Percentiles rank a stretch among this genome's conserved stretches.
These are phyloP conservation scores for Galago senegalensis DNA, from an alignment of 2,797 vertebrate species.

Conservation along the genomic window DNA sequence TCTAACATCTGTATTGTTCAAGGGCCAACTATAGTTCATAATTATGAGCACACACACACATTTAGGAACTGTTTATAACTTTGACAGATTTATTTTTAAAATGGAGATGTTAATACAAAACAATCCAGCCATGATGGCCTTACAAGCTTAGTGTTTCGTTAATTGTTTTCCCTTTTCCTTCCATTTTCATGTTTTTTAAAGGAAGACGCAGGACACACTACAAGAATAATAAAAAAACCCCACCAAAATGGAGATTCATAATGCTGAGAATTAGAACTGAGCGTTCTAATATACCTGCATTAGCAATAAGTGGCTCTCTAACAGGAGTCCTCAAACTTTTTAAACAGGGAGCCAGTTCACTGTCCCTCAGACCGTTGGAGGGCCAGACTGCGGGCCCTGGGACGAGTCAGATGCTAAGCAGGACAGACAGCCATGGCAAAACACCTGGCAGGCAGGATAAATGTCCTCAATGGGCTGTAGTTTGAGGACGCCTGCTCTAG, in stretches of 20 bases:
- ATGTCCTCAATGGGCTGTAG: too few relatives aligned
- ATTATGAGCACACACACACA: background rate
- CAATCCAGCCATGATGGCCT: background rate
- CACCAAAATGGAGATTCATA: background rate
- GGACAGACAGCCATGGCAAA: too few relatives aligned
- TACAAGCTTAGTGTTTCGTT: constrained; percentile 7
- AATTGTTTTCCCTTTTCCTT: background rate
- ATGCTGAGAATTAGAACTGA: background rate
- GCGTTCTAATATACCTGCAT: background rate
- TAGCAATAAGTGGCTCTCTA: background rate
- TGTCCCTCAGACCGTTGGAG: too few relatives aligned
- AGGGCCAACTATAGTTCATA: background rate
- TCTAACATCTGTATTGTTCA: background rate
- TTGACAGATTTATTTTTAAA: constrained; percentile 21
- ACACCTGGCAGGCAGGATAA: too few relatives aligned
- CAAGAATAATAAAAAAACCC: background rate
- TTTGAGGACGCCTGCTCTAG: too few relatives aligned
- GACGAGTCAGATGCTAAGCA: too few relatives aligned
- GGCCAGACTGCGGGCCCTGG: too few relatives aligned
- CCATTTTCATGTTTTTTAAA: background rate
- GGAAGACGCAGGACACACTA: background rate
- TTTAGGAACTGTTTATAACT: constrained; percentile 13
- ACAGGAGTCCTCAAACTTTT: too few relatives aligned
- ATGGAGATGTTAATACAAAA: background rate
- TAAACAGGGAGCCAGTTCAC: too few relatives aligned